Base-by-base conservation (phyloP, 2,113 vertebrate genomes). In the Sciurus niger region DNA sequence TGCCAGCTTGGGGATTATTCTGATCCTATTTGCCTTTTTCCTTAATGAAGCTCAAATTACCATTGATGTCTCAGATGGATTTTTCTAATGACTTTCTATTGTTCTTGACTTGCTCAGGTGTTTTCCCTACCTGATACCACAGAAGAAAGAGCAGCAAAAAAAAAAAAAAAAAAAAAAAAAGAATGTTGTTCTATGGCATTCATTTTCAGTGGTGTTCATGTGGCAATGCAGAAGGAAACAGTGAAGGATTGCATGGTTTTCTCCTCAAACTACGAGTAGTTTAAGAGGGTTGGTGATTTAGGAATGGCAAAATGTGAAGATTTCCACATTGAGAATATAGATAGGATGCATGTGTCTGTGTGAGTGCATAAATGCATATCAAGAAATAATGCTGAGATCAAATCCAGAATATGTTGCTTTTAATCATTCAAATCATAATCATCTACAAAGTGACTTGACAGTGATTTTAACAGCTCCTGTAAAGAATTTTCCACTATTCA, bases 31-130 rank as follows among this genome's bases (percentile, higher is more conserved):
- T 96, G 79, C 82, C 97, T 87, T 97, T 96, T 93, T 96, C 85
- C 89, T 97, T 67, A 43, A 80, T 12, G 40, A 97, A 96, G 93
- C 24, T 78, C 96, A 93, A 98, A 98, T 96, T 94, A 96, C 78
- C 95, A 97, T 87, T 98, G 97, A 98, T 97, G 98, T 97, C 96
- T 98, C 89, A 40, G 0, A 97, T 96, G 55, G 96, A 96, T 98
- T 98, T 96, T 98, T 97, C 95, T 98, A 98, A 98, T 95, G 74
- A 98, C 80, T 98, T 97, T 78, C 82, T 96, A 88, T 84, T 96
- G 86, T 95, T 95, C 67, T 95, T 70, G 76, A 88, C 51, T 80
- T 97, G 86, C 80, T 97, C 30, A 97, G 97, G 90, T 91, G 94
- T 96, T 90, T 97, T 91, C 30, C 95, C 67, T 86, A 60, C 0